phyloP scores from a whole-genome alignment of 2,888 invertebrate species.

The Caenorhabditis sinica region DNA sequence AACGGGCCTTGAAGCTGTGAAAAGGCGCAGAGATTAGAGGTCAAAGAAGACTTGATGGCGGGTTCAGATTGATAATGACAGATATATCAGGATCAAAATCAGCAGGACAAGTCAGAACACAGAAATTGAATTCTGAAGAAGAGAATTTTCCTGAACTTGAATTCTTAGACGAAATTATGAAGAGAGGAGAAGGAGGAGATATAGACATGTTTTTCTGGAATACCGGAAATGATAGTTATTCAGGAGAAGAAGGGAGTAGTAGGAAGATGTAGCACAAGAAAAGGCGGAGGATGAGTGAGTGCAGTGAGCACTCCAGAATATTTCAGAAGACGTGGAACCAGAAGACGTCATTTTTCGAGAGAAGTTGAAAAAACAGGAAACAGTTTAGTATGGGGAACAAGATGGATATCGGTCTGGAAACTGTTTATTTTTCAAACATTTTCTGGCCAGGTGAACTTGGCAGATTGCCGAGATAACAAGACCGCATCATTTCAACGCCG shows the following conservation, averaged over 20 bases:
- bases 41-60: conserved; percentile 20
- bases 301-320: conserved; percentile 40
- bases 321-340: conserved; percentile 19
- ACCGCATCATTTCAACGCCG: conserved; percentile 9
- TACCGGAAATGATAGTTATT: conserved; percentile 28
- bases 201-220: conserved; percentile 34
- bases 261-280: background rate
- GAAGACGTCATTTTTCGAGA: conserved; percentile 13
- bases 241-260: background rate
- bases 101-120: background rate
- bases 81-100: background rate
- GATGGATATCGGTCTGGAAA: conserved; percentile 1
- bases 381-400: background rate
- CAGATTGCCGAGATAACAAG: conserved; percentile 12
- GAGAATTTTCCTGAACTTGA: background rate
- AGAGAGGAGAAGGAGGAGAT: background rate
- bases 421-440: background rate
- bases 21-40: conserved; percentile 52
- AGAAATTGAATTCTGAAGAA: background rate
- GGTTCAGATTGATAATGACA: conserved; percentile 22
- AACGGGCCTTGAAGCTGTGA: conserved; percentile 26
- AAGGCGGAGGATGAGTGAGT: conserved; percentile 33
- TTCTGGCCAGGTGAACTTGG: background rate
- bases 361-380: background rate
- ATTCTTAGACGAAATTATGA: background rate